Percentiles rank a stretch among this genome's conserved stretches.
Conservation (phyloP, 1,140 invertebrate species). For the Solen grandis region DNA sequence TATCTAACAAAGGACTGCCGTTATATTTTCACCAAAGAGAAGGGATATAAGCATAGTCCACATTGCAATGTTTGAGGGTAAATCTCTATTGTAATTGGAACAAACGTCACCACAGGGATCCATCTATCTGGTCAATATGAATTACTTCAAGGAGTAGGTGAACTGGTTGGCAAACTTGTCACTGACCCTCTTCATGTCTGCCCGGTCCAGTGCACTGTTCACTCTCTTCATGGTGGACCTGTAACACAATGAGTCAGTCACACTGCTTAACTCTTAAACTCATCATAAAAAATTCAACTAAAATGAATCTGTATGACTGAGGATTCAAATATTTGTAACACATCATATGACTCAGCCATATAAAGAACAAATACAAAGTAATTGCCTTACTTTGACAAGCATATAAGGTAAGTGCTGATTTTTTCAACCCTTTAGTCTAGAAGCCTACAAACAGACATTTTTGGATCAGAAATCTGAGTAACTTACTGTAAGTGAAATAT, state of each 20-base stretch:
- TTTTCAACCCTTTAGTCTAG: not conserved
- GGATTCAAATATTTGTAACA: not conserved
- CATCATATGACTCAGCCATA: not conserved
- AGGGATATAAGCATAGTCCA: no score
- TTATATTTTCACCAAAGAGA: no score
- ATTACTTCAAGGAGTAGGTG: conserved; percentile 79
- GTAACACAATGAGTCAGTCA: conserved; percentile 55
- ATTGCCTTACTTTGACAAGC: no score
- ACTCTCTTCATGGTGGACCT: conserved; percentile 80
- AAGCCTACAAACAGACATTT: no score
- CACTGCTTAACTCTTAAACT: not conserved
- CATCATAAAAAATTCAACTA: not conserved
- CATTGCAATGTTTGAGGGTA: no score
- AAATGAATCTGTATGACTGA: not conserved
- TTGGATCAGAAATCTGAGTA: no score
- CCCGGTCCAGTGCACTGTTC: conserved; percentile 78
- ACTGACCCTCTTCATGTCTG: conserved; percentile 80
- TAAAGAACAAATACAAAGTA: not conserved
- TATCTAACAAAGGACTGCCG: no score
- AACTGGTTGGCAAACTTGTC: conserved; percentile 85
- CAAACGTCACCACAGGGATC: no score
- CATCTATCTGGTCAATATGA: no score
- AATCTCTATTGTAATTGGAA: no score
- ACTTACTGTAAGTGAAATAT: no score
- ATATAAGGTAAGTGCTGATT: not conserved